phyloP scores from a whole-genome alignment of 2,888 invertebrate genomes.

The Chymomyza caudatula region DNA sequence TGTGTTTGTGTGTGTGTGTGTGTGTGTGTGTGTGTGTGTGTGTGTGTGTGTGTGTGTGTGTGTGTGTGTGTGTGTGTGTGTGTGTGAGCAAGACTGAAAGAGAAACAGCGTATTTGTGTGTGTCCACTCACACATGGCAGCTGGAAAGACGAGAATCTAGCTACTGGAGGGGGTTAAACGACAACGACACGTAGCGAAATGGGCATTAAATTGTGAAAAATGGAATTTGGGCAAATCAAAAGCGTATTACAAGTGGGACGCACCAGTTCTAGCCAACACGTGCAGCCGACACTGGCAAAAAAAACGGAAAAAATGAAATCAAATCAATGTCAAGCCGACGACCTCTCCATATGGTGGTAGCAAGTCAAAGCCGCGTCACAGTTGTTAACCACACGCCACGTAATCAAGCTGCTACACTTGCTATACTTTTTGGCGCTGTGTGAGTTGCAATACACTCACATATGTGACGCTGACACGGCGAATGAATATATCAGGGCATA shows the following conservation, averaged over 20 bases:
- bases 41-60: slow-evolving; percentile 3
- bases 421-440: too few relatives aligned
- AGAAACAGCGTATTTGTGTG: too few relatives aligned
- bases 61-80: slow-evolving; percentile 13
- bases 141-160: slow-evolving; percentile 17
- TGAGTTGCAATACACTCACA: slow-evolving; percentile 30
- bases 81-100: too few relatives aligned
- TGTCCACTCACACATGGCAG: slow-evolving; percentile 12
- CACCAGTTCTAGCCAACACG: slow-evolving; percentile 16
- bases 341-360: background rate
- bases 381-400: slow-evolving; percentile 38
- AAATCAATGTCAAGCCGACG: slow-evolving; percentile 56
- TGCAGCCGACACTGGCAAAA: background rate
- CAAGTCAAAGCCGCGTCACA: background rate
- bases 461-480: slow-evolving; percentile 7
- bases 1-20: slow-evolving; percentile 11
- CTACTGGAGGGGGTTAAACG: slow-evolving; percentile 27
- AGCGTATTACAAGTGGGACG: slow-evolving; percentile 58
- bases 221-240: slow-evolving; percentile 71
- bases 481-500: slow-evolving; percentile 62
- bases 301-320: slow-evolving; percentile 43
- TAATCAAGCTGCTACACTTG: slow-evolving; percentile 38
- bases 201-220: slow-evolving; percentile 73
- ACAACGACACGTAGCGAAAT: slow-evolving; percentile 66
- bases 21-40: background rate